phyloP scores from a whole-genome alignment of 2,797 vertebrate genomes.

The Carduelis carduelis region DNA sequence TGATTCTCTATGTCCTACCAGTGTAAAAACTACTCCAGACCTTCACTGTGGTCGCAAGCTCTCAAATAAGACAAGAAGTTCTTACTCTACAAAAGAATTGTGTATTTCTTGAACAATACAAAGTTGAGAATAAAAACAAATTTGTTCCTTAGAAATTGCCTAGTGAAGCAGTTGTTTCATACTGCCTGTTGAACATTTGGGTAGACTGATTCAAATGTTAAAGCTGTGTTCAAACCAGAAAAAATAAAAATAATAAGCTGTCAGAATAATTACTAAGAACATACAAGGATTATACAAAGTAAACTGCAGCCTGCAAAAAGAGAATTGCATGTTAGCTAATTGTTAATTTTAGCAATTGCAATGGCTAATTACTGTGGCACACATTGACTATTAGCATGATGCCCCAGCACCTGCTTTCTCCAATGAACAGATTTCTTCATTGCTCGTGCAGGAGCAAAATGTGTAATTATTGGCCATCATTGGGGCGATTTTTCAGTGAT shows the following conservation, averaged over 20 bases:
- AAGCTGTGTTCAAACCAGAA: conserved; percentile 86
- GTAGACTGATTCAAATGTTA: conserved; percentile 78
- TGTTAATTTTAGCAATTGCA: conserved; percentile 99
- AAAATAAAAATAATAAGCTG: conserved; percentile 90
- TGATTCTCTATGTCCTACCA: not conserved
- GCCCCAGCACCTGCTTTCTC: conserved; percentile 99
- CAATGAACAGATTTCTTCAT: conserved; percentile 86
- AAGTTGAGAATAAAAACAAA: conserved; percentile 77
- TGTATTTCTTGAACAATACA: conserved; percentile 58
- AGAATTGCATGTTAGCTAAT: conserved; percentile 99
- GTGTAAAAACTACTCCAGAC: not conserved
- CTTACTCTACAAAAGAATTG: conserved; percentile 51
- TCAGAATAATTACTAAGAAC: conserved; percentile 88
- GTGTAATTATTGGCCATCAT: conserved; percentile 99
- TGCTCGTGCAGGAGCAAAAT: conserved; percentile 96
- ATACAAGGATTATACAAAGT: conserved; percentile 92
- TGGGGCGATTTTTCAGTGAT: conserved; percentile 99
- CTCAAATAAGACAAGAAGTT: conserved; percentile 48
- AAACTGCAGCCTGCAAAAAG: conserved; percentile 88
- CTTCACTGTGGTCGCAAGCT: not conserved
- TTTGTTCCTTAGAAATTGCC: conserved; percentile 72
- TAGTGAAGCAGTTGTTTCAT: conserved; percentile 77
- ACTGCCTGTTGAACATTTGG: conserved; percentile 82
- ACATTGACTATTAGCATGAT: conserved; percentile 99
- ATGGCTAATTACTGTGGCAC: conserved; percentile 96